Conservation (phyloP, 2,113 vertebrate genomes). For the Chunga burmeisteri region DNA sequence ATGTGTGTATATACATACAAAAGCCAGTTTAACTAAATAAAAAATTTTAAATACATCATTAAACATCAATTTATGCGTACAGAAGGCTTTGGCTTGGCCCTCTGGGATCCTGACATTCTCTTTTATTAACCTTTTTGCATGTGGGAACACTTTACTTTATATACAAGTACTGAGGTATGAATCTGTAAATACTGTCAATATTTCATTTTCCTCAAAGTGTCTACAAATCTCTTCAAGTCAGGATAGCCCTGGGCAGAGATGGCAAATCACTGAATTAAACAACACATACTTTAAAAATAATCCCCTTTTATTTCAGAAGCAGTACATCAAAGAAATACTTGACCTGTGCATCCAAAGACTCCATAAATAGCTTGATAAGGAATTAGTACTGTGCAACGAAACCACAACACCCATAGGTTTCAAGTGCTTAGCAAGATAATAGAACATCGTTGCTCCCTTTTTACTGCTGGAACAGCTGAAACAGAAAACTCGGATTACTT, state of each 20-base stretch:
- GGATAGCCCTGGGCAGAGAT: neutral
- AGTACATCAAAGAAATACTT: neutral
- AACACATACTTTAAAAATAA: neutral
- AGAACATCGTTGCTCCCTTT: neutral
- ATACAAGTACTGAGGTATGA: neutral
- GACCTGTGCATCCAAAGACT: neutral
- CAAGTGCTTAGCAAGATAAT: neutral
- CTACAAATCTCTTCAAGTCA: neutral
- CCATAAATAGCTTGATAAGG: neutral
- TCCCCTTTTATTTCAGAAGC: constrained; percentile 43
- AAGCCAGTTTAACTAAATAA: neutral
- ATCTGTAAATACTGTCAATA: neutral
- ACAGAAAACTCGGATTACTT: neutral
- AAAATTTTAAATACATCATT: neutral
- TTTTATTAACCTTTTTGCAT: neutral
- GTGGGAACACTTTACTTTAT: neutral
- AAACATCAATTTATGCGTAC: neutral
- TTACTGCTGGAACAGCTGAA: neutral
- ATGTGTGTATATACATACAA: neutral
- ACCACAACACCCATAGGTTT: neutral
- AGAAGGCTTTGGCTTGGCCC: neutral
- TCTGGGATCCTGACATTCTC: neutral
- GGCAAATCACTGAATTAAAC: neutral
- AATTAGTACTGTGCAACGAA: neutral
- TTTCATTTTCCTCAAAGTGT: neutral